Conservation (phyloP, 2,888 invertebrate genomes). For the Dilophus febrilis region DNA sequence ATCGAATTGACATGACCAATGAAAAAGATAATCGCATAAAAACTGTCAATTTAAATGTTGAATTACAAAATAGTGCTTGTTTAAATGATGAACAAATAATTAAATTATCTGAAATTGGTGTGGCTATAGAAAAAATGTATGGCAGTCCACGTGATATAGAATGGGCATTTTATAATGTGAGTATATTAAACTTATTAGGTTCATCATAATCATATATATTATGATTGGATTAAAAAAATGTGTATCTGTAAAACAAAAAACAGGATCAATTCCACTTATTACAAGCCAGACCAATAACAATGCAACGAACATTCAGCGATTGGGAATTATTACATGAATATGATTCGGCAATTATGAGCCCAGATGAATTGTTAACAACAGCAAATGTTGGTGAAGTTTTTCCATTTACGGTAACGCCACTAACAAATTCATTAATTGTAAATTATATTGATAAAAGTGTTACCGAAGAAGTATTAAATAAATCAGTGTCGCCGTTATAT, state of each 20-base stretch:
- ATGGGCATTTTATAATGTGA: conserved; percentile 46
- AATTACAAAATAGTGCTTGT: conserved; percentile 33
- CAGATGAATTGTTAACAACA: conserved; percentile 46
- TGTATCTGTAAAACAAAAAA: too few species aligned
- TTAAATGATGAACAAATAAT: conserved; percentile 37
- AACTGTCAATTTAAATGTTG: conserved; percentile 28
- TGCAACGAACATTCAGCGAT: conserved; percentile 52
- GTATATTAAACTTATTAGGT: background rate
- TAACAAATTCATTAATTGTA: conserved; percentile 30
- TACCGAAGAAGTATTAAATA: too few species aligned
- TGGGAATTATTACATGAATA: conserved; percentile 65
- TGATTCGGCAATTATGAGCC: conserved; percentile 46
- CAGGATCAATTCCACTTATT: conserved; percentile 43
- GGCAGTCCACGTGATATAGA: conserved; percentile 61
- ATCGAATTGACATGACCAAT: conserved; percentile 33
- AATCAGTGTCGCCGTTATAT: background rate
- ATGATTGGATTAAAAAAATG: too few species aligned
- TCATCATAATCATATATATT: too few species aligned
- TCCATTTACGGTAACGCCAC: conserved; percentile 41
- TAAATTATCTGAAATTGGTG: conserved; percentile 37
- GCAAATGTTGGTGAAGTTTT: conserved; percentile 62
- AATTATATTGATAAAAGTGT: background rate
- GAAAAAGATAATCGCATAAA: conserved; percentile 14
- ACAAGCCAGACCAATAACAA: conserved; percentile 67
- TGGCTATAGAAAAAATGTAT: conserved; percentile 46